Percentiles rank a stretch among this genome's conserved stretches.
phyloP scores from a whole-genome alignment of 2,797 vertebrate species.

The Coranthus polyacanthus region DNA sequence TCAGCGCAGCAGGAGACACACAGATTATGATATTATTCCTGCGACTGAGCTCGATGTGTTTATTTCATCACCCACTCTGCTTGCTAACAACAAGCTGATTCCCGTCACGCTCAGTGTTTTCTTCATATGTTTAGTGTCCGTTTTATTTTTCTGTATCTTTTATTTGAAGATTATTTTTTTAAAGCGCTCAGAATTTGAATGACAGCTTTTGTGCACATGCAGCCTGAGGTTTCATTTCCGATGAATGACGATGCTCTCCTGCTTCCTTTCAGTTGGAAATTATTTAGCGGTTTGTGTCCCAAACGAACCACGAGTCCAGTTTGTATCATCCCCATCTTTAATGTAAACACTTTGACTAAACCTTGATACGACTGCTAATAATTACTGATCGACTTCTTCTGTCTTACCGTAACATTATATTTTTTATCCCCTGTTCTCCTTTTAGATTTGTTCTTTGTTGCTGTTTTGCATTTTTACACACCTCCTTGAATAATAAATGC shows the following conservation, averaged over 20 bases:
- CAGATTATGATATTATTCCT: too few species aligned
- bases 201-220: neutral
- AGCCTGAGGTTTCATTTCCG: neutral
- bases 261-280: conserved; percentile 78
- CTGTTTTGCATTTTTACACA: conserved; percentile 42
- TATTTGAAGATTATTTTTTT: too few species aligned
- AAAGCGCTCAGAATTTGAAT: neutral
- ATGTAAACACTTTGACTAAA: conserved; percentile 66
- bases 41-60: too few species aligned
- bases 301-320: conserved; percentile 70
- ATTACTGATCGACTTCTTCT: conserved; percentile 24
- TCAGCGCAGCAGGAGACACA: too few species aligned
- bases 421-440: conserved; percentile 5
- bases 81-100: conserved; percentile 25
- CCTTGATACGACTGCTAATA: conserved; percentile 18
- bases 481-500: conserved; percentile 41
- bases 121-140: neutral
- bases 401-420: conserved; percentile 32
- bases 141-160: neutral
- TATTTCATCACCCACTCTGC: conserved; percentile 8
- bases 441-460: conserved; percentile 2
- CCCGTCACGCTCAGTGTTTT: neutral
- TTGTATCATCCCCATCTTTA: conserved; percentile 82
- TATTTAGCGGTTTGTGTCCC: conserved; percentile 79
- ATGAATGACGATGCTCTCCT: conserved; percentile 58